phyloP scores from a whole-genome alignment of 2,113 vertebrate genomes.

The Neotoma lepida region DNA sequence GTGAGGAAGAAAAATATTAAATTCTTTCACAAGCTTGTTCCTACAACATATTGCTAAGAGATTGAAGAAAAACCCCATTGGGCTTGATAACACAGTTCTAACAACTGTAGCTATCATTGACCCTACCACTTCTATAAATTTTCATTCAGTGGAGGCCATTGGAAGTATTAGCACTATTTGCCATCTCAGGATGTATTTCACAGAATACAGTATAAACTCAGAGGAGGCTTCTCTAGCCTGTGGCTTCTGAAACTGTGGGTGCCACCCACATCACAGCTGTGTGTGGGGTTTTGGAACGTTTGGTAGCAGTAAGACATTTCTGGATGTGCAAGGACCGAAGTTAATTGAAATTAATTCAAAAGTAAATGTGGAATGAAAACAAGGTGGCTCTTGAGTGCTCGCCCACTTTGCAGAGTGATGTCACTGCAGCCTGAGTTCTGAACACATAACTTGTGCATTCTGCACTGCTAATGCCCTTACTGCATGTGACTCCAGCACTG shows the following conservation, averaged over 20 bases:
- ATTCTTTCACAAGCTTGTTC: not conserved
- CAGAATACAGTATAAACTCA: not conserved
- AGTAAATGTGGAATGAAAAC: not conserved
- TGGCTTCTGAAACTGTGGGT: too few species aligned
- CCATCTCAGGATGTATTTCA: not conserved
- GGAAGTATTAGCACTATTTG: constrained; percentile 39
- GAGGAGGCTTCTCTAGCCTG: not conserved
- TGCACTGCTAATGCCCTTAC: too few species aligned
- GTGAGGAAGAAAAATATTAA: not conserved
- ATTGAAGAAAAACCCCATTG: not conserved
- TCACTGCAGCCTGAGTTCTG: not conserved
- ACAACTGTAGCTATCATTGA: not conserved
- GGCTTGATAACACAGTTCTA: not conserved
- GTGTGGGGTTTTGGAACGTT: not conserved
- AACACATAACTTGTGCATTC: not conserved
- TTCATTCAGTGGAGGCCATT: constrained; percentile 42
- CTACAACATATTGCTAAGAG: not conserved
- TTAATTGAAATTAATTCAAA: not conserved
- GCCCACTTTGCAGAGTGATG: not conserved
- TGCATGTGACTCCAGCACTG: not conserved
- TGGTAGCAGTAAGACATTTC: not conserved
- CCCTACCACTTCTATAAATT: constrained; percentile 38
- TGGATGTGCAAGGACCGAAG: not conserved
- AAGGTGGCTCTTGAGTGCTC: not conserved
- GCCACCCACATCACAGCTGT: not conserved